A percentile compares a stretch with the other conserved stretches of the same genome.
These are phyloP conservation scores for Agonopterix subpropinquella DNA, from an alignment of 2,888 invertebrate species.

Conservation along the genomic window DNA sequence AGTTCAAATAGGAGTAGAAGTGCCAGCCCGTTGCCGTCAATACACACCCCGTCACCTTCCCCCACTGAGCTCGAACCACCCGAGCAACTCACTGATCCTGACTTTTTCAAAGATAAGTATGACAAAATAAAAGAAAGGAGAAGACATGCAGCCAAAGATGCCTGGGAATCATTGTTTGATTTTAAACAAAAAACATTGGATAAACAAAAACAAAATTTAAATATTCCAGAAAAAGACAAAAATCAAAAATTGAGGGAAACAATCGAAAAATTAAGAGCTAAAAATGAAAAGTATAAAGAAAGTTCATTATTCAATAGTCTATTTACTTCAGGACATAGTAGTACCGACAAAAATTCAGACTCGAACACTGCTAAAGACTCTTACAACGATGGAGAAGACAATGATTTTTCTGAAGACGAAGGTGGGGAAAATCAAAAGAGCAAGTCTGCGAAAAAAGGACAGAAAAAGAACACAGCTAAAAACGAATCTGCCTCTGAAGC, in stretches of 20 bases:
- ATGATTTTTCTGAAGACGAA: conserved; percentile 27
- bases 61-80: conserved; percentile 37
- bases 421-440: conserved; percentile 31
- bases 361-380: conserved; percentile 29
- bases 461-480: conserved; percentile 65
- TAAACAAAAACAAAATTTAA: conserved; percentile 50
- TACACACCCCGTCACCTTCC: conserved; percentile 60
- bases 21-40: conserved; percentile 64
- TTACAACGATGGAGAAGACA: conserved; percentile 25
- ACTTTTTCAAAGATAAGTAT: conserved; percentile 75
- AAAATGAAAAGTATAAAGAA: conserved; percentile 73
- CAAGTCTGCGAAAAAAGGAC: conserved; percentile 47
- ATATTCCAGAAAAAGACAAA: conserved; percentile 62
- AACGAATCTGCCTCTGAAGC: conserved; percentile 76
- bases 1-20: conserved; percentile 61
- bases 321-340: conserved; percentile 39
- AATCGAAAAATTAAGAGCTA: conserved; percentile 79
- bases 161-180: conserved; percentile 64
- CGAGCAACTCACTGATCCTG: conserved; percentile 40
- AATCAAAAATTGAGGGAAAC: conserved; percentile 72
- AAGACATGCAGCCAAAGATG: conserved; percentile 66
- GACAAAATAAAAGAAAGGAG: conserved; percentile 78
- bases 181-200: conserved; percentile 58
- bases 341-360: conserved; percentile 30
- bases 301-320: conserved; percentile 44